Base-by-base conservation (phyloP, 1,140 invertebrate species). In the Semibalanus balanoides region DNA sequence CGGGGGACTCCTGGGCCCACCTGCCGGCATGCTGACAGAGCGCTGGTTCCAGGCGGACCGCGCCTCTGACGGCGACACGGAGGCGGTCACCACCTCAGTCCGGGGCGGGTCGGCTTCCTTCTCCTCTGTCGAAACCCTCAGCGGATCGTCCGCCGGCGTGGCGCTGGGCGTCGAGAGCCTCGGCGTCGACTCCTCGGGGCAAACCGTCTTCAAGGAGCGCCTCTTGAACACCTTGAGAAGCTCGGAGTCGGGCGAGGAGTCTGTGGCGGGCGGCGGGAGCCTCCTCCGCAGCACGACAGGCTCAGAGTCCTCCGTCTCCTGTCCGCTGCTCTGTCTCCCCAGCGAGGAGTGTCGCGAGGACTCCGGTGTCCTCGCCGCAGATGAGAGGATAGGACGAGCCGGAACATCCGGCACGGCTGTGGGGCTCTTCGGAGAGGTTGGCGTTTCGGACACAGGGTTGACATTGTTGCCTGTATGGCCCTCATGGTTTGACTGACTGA, bases 191-290 rank as follows among this genome's bases (percentile, higher is more conserved):
- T 74, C 86, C 78, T 90, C 89, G 14, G 82, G 82, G 79, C 91
- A 90, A 83, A 90, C 90, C 7, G 91, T 82, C 83, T 92, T 92
- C 0, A 92, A 83, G 3, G 91, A 92, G 76, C 90, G 83, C 69
- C 91, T 83, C 0, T 90, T 90, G 81, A 92, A 92, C 0, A 92
- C 91, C 84, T 92, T 91, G 86, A 92, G 89, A 31, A 92, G 82
- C 82, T 92, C 91, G 0, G 90, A 90, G 82, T 90, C 89, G 74
- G 74, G 19, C 74, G 74, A 73, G 69, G 76, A 14, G 40, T 28
- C 14, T 17, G 76, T 31, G 31, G 35, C 35, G 35, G 35, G 35
- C 22, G 69, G 28, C 25, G 75, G 73, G 25, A 28, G 29, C 74
- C 74, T 78, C 9, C 74, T 76, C 74, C 79, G 72, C 9, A 80